A percentile compares a stretch with the other conserved stretches of the same genome.
Conservation (phyloP, 2,113 vertebrate species). For the Coreoperca whiteheadi region DNA sequence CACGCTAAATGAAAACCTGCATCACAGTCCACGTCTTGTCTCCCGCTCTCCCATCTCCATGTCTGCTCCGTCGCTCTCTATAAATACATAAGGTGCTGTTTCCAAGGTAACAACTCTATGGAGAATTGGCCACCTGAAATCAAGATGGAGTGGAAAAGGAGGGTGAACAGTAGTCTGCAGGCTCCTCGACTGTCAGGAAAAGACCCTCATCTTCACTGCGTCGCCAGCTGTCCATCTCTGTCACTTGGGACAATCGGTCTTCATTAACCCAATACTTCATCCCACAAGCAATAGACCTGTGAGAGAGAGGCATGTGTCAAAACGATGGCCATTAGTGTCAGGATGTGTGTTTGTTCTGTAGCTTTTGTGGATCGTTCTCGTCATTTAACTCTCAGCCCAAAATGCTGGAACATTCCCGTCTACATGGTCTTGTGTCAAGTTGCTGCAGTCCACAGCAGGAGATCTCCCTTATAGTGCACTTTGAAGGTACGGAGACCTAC, state of each 20-base stretch:
- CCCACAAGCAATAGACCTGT: not conserved
- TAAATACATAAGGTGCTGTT: conserved; percentile 87
- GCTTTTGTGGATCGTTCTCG: not conserved
- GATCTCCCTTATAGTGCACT: not conserved
- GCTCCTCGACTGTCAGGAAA: conserved; percentile 24
- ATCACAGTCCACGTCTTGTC: conserved; percentile 37
- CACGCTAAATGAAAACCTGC: conserved; percentile 24
- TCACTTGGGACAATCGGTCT: not conserved
- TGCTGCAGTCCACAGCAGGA: not conserved
- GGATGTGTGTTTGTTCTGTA: not conserved
- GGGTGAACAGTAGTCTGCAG: conserved; percentile 45
- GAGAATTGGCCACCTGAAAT: conserved; percentile 83
- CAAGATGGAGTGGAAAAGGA: conserved; percentile 59
- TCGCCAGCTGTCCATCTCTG: not conserved
- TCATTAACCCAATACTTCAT: not conserved
- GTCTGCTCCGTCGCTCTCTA: conserved; percentile 72
- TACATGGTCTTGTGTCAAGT: too few relatives aligned
- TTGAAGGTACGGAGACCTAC: not conserved
- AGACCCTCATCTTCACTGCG: conserved; percentile 12
- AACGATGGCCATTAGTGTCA: conserved; percentile 3
- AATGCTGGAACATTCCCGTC: not conserved
- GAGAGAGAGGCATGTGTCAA: not conserved
- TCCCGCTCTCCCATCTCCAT: conserved; percentile 32
- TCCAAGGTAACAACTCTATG: conserved; percentile 85
- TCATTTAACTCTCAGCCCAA: not conserved